Percentiles rank a stretch among this genome's conserved stretches.
Evolutionary conservation across 2,888 invertebrate genomes (phyloP).

Genomic region (Xylota sylvarum): DNA sequence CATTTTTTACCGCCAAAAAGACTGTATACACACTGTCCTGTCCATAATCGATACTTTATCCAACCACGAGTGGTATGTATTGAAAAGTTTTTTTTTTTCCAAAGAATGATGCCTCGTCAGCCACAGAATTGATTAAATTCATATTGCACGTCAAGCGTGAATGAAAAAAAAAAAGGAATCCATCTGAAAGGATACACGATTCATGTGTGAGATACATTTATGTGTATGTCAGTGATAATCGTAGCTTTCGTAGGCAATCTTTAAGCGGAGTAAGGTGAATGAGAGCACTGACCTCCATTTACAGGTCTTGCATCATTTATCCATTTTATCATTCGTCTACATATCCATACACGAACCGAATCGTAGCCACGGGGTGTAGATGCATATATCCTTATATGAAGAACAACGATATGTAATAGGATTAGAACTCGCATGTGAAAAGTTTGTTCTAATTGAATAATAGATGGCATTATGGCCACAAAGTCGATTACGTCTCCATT

Average conservation of each 20-base stretch:
- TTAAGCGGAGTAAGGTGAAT: background rate
- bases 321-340: constrained; percentile 41
- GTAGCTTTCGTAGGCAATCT: constrained; percentile 6
- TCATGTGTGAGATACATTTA: constrained; percentile 7
- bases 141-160: constrained; percentile 38
- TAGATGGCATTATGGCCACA: constrained; percentile 46
- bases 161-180: constrained; percentile 8
- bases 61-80: constrained; percentile 15
- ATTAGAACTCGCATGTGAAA: constrained; percentile 44
- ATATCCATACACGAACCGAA: no score
- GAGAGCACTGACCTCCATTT: constrained; percentile 20
- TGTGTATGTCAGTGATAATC: constrained; percentile 43
- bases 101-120: constrained; percentile 50
- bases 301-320: constrained; percentile 53
- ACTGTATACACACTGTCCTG: background rate
- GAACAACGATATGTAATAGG: constrained; percentile 19
- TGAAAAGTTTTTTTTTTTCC: constrained; percentile 3
- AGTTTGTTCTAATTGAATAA: constrained; percentile 54
- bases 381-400: background rate
- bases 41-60: constrained; percentile 10
- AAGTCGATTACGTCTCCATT: background rate
- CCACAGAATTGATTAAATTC: constrained; percentile 59
- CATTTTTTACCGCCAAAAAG: background rate
- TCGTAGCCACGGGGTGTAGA: no score
- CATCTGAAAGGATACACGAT: constrained; percentile 24